Evolutionary conservation across 2,888 invertebrate species (phyloP).

Genomic region (Eilema caniola): DNA sequence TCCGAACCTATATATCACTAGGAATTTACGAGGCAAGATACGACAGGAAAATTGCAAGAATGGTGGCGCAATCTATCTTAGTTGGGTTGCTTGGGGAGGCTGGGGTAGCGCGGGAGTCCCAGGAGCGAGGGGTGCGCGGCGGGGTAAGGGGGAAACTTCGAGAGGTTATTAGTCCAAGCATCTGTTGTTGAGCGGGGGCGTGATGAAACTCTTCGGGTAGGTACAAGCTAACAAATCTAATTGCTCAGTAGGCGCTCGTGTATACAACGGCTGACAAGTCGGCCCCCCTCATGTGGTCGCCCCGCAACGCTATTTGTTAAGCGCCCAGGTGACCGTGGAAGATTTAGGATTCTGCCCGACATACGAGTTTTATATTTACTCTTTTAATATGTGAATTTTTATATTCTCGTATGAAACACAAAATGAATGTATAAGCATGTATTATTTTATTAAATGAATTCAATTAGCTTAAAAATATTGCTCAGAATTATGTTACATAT

Average conservation of each 20-base stretch:
- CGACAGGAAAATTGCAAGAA: slow-evolving; percentile 98
- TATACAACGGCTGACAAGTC: slow-evolving; percentile 79
- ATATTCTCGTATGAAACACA: slow-evolving; percentile 31
- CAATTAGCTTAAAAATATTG: slow-evolving; percentile 35
- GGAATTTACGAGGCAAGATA: slow-evolving; percentile 95
- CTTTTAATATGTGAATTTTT: slow-evolving; percentile 43
- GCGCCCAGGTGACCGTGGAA: slow-evolving; percentile 76
- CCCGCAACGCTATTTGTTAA: slow-evolving; percentile 75
- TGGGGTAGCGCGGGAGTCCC: slow-evolving; percentile 72
- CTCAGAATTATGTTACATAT: slow-evolving; percentile 35
- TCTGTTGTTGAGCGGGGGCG: slow-evolving; percentile 87
- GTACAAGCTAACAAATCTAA: slow-evolving; percentile 87
- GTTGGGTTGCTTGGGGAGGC: slow-evolving; percentile 88
- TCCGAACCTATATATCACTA: slow-evolving; percentile 92
- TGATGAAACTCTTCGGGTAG: slow-evolving; percentile 83
- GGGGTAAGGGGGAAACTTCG: slow-evolving; percentile 84
- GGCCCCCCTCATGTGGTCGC: slow-evolving; percentile 76
- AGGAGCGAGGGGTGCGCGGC: slow-evolving; percentile 68
- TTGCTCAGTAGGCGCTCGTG: slow-evolving; percentile 85
- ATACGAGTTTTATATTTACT: slow-evolving; percentile 41
- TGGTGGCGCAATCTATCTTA: slow-evolving; percentile 96
- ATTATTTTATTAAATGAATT: slow-evolving; percentile 27
- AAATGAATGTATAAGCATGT: slow-evolving; percentile 34
- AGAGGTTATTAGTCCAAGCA: slow-evolving; percentile 88
- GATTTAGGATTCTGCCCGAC: slow-evolving; percentile 51